Base-by-base conservation (phyloP, 2,113 vertebrate species). In the Ranitomeya variabilis region DNA sequence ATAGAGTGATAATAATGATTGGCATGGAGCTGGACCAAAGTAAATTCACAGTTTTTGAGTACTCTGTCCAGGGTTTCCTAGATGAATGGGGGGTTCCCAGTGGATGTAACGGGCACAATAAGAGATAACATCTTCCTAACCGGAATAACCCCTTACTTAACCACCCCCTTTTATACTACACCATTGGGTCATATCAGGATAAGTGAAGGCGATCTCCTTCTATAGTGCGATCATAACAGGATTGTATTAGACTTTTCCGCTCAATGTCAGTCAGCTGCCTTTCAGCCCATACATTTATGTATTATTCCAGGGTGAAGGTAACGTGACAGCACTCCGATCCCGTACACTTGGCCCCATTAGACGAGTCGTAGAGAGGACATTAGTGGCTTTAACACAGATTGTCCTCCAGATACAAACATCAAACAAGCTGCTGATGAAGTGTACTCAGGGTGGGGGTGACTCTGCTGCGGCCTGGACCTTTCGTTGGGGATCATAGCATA, bases 401-500 rank as follows among this genome's bases (percentile, higher is more conserved):
- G 76, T 12, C 15, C 85, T 77, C n/a, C 16, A 4, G 26, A 18
- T 67, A 52, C 9, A 67, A 62, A 67, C 51, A 66, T 69, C 52
- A 81, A 62, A 78, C 67, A 87, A 54, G n/a, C 76, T 67, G 45
- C 26, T 0, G 12, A 66, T 57, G 45, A 12, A 55, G 86, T 82
- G 80, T 80, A 82, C 86, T 45, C 67, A 88, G 62, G 86, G 79
- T 14, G 86, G 86, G 37, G 51, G 2, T 10, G 16, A 51, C 37
- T 59, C 16, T 1, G n/a, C 26, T 51, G 31, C 19, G n/a, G 64
- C 66, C 55, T 7, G 14, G 64, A 55, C 51, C 37, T 81, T 45
- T 73, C 9, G 21, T 7, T 26, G 21, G 60, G 86, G 86, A 87
- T 80, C 86, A 87, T 21, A 37, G 86, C 45, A 69, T 69, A 67